Evolutionary conservation across 92 coral and sea anemone species (phyloP), one percentile per base, ranked within the genome.

Genomic region (Bergia sp.): DNA sequence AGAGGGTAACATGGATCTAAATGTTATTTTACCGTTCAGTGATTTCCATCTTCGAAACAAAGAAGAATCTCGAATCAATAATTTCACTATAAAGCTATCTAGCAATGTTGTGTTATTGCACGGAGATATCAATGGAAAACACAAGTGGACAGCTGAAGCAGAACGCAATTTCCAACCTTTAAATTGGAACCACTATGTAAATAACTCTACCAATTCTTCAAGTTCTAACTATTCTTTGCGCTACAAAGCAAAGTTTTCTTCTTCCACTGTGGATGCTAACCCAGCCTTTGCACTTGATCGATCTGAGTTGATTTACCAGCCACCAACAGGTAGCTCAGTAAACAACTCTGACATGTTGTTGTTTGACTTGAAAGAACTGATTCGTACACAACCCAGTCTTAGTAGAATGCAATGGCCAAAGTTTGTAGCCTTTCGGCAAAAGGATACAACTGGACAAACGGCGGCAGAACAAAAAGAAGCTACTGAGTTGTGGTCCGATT

Each of bases 331-430:
- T 84, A 37, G 43, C 7, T 44, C 23, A 11, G 77, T 45, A 71
- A 71, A 67, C 38, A 69, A 29, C 61, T 71, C 65, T 71, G 87
- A 44, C 44, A 16, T 71, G 47, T 72, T 67, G 57, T 74, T 45
- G 10, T 84, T 84, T 72, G 79, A 71, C 15, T 13, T 84, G 41
- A 84, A 84, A 84, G 87, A 84, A 10, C 64, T 84, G 15, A 69
- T 84, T 84, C 79, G 64, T 44, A 67, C 50, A 10, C 79, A 79
- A 7, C 37, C 65, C 10, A 18, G 21, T 20, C 37, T 20, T 49
- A 16, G 44, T 43, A 18, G 15, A 0, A 44, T 0, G 16, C 86
- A 38, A 72, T 84, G 78, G 87, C 87, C 87, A 37, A 44, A 45
- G 44, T 84, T 84, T 47, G 87, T 84, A 3, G 13, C 77, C 45